These are phyloP conservation scores for Zapus hudsonius DNA, from an alignment of 2,113 vertebrate genomes.

Conservation along the genomic window DNA sequence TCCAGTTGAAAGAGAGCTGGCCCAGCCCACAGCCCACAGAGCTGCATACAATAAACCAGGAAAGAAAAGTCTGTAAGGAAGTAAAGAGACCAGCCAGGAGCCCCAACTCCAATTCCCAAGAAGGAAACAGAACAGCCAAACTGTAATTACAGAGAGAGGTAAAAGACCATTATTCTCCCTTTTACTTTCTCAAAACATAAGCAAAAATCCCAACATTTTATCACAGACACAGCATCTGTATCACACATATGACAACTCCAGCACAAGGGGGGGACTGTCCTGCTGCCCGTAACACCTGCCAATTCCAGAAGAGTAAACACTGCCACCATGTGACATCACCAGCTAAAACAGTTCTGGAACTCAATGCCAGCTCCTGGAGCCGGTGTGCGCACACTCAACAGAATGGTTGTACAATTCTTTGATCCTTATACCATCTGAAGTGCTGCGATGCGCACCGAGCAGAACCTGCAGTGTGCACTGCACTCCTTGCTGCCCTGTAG, in stretches of 20 bases:
- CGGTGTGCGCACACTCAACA: neutral
- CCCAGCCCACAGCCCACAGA: neutral
- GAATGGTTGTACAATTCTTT: neutral
- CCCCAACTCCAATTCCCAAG: neutral
- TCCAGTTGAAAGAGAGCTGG: neutral
- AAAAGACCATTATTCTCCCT: neutral
- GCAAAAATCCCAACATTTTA: no score
- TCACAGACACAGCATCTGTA: accelerated
- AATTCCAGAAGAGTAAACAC: neutral
- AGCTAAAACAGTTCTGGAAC: neutral
- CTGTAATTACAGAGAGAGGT: neutral
- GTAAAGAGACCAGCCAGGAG: neutral
- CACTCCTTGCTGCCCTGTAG: no score
- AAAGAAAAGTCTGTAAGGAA: no score
- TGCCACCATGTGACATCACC: neutral
- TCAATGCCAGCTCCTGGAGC: accelerated
- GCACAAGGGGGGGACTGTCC: neutral
- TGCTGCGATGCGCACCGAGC: neutral
- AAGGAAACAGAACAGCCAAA: neutral
- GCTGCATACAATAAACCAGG: neutral
- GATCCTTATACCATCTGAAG: neutral
- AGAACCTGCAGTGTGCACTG: neutral
- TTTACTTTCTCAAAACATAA: neutral
- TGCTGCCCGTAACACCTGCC: no score
- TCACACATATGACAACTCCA: neutral